Conservation (phyloP, 2,888 invertebrate species). For the Iselma pallidipennis region DNA sequence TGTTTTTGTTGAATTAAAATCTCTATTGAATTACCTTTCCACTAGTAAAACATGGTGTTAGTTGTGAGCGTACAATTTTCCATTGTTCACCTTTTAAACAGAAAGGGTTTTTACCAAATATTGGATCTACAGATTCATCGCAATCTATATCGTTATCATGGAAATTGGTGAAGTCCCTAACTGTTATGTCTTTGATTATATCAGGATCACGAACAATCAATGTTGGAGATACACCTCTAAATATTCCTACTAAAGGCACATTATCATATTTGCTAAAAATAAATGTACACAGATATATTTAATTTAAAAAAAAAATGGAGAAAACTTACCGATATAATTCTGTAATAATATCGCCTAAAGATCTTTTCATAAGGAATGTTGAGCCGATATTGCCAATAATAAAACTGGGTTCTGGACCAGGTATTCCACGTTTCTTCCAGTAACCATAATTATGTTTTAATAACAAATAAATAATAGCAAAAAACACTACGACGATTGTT, state of each 20-base stretch:
- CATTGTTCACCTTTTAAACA: constrained; percentile 56
- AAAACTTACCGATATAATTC: constrained; percentile 29
- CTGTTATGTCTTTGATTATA: constrained; percentile 47
- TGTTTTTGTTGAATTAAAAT: constrained; percentile 13
- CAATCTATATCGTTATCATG: constrained; percentile 50
- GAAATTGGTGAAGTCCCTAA: constrained; percentile 50
- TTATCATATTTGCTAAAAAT: constrained; percentile 42
- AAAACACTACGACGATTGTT: neutral
- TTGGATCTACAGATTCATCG: constrained; percentile 55
- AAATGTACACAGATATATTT: too few species aligned
- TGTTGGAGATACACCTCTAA: constrained; percentile 42
- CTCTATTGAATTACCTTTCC: constrained; percentile 50
- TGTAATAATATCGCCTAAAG: constrained; percentile 35
- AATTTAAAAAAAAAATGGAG: too few species aligned
- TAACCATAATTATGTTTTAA: constrained; percentile 11
- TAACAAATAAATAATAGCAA: neutral
- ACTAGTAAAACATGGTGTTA: constrained; percentile 59
- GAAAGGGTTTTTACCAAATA: constrained; percentile 59
- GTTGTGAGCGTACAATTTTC: constrained; percentile 57
- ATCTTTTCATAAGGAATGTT: constrained; percentile 34
- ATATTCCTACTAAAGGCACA: constrained; percentile 49
- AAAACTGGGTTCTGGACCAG: constrained; percentile 32
- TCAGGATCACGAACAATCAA: constrained; percentile 49
- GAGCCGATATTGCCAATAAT: constrained; percentile 36
- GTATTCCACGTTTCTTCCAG: constrained; percentile 40